Conservation (phyloP, 2,888 invertebrate genomes). For the Carterocephalus palaemon region DNA sequence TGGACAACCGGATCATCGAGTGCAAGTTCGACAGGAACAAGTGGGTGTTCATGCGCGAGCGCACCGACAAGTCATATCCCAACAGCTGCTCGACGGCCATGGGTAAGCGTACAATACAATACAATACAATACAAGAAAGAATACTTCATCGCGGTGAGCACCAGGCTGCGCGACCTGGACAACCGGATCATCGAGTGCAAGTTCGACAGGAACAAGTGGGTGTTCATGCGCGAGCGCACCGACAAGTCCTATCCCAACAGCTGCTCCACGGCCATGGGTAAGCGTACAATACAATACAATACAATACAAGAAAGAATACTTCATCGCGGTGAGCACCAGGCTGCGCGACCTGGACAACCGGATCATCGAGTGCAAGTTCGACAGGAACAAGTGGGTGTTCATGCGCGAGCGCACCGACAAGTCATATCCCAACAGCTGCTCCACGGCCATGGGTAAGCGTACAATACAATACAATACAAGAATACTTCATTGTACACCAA, state of each 20-base stretch:
- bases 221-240: slow-evolving; percentile 95
- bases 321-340: slow-evolving; percentile 88
- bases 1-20: slow-evolving; percentile 97
- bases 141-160: slow-evolving; percentile 85
- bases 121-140: too few relatives aligned
- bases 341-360: slow-evolving; percentile 91
- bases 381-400: slow-evolving; percentile 91
- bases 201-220: slow-evolving; percentile 89
- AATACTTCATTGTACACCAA: slow-evolving; percentile 84
- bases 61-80: slow-evolving; percentile 97
- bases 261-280: slow-evolving; percentile 88
- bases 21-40: slow-evolving; percentile 88
- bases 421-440: slow-evolving; percentile 93
- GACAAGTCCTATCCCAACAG: slow-evolving; percentile 98
- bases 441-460: slow-evolving; percentile 89
- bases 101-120: too few relatives aligned
- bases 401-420: slow-evolving; percentile 98
- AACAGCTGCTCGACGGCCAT: slow-evolving; percentile 92
- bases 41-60: slow-evolving; percentile 97
- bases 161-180: slow-evolving; percentile 86
- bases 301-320: too few relatives aligned
- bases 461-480: too few relatives aligned
- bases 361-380: slow-evolving; percentile 96
- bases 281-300: too few relatives aligned
- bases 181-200: slow-evolving; percentile 98